Evolutionary conservation across 2,888 invertebrate species (phyloP).

Genomic region (Conomelus anceps): DNA sequence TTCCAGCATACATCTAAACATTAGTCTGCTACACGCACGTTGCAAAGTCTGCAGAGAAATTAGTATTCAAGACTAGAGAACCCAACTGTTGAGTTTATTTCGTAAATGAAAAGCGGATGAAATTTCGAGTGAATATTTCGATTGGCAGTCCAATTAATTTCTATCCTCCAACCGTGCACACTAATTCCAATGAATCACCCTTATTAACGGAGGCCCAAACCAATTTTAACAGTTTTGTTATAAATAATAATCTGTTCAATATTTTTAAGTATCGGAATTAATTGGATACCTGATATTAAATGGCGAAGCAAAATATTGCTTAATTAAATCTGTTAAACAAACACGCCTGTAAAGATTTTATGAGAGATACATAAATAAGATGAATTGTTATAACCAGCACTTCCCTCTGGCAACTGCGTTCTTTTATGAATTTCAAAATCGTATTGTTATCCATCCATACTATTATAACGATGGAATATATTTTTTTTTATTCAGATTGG

Average conservation of each 20-base stretch:
- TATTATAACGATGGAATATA: too few species aligned
- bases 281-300: neutral
- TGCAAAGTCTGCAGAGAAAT: neutral
- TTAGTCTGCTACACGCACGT: neutral
- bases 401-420: too few species aligned
- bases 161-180: neutral
- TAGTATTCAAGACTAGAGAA: neutral
- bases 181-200: neutral
- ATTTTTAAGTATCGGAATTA: neutral
- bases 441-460: too few species aligned
- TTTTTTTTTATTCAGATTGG: too few species aligned
- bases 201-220: neutral
- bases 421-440: too few species aligned
- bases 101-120: neutral
- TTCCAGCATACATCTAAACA: neutral
- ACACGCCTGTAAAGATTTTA: neutral
- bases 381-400: too few species aligned
- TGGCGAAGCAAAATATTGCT: too few species aligned
- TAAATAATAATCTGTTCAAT: neutral
- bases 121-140: neutral
- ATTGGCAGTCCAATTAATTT: neutral
- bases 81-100: neutral
- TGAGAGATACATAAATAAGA: too few species aligned
- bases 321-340: neutral
- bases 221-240: neutral